Conservation (phyloP, 2,888 invertebrate species). For the Drosophila ezoana region DNA sequence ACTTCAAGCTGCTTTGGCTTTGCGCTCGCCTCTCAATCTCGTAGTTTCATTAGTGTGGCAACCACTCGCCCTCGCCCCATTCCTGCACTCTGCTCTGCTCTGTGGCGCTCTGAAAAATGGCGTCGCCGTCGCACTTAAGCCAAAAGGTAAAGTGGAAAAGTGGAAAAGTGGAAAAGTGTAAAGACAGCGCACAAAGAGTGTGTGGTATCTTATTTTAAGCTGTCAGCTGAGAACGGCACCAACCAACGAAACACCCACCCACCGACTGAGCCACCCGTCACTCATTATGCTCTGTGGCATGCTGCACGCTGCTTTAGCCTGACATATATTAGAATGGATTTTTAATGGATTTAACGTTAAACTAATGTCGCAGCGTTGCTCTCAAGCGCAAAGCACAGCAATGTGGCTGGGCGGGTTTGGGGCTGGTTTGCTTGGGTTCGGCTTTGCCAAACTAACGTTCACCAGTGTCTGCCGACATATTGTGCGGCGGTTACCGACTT, state of each 20-base stretch:
- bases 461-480: conserved; percentile 70
- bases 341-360: conserved; percentile 76
- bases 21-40: conserved; percentile 40
- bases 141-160: conserved; percentile 59
- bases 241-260: conserved; percentile 1
- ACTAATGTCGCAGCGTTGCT: conserved; percentile 66
- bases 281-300: conserved; percentile 76
- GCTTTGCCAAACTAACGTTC: conserved; percentile 17
- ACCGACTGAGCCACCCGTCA: conserved; percentile 49
- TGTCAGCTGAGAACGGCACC: conserved; percentile 30
- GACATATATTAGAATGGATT: conserved; percentile 78
- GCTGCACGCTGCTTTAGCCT: conserved; percentile 50
- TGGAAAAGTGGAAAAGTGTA: conserved; percentile 49
- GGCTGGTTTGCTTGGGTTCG: background rate
- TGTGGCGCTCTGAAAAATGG: conserved; percentile 61
- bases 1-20: conserved; percentile 47
- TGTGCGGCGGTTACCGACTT: conserved; percentile 80
- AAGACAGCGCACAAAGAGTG: conserved; percentile 65
- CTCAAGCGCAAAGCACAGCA: conserved; percentile 31
- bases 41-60: conserved; percentile 52
- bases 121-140: conserved; percentile 50
- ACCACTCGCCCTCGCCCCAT: conserved; percentile 2
- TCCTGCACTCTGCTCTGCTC: background rate
- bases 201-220: conserved; percentile 70
- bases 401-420: conserved; percentile 32